Evolutionary conservation across 2,888 invertebrate species (phyloP).

Genomic region (Melanostoma scalare): DNA sequence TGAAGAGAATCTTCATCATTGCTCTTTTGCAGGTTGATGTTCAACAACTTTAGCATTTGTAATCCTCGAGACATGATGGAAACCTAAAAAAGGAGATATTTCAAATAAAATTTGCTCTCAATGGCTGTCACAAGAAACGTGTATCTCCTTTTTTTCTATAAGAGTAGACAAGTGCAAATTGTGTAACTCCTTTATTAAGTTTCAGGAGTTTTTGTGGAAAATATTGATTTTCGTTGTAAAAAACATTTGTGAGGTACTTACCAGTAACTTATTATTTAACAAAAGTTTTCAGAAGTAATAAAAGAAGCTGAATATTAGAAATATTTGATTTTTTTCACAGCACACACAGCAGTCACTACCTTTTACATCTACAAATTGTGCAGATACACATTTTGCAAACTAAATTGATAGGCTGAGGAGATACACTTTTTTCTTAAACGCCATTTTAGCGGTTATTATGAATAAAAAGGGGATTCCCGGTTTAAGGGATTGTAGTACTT

Average conservation of each 20-base stretch:
- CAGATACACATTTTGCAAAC: background rate
- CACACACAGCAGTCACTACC: too few relatives aligned
- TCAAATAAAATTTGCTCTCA: slow-evolving; percentile 1
- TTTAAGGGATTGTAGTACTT: too few relatives aligned
- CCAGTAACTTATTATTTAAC: too few relatives aligned
- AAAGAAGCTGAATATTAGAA: too few relatives aligned
- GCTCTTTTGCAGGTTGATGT: background rate
- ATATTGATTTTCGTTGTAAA: slow-evolving; percentile 3
- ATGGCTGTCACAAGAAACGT: slow-evolving; percentile 1
- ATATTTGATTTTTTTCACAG: too few relatives aligned
- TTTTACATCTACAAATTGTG: slow-evolving; percentile 6
- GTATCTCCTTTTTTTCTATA: slow-evolving; percentile 3
- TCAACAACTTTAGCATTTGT: slow-evolving; percentile 6
- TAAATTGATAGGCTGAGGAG: background rate
- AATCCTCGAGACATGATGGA: slow-evolving; percentile 8
- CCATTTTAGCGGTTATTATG: too few relatives aligned
- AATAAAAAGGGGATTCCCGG: too few relatives aligned
- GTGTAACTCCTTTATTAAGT: background rate
- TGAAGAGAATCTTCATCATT: slow-evolving; percentile 2
- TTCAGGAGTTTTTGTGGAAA: slow-evolving; percentile 4
- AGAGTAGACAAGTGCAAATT: slow-evolving; percentile 4
- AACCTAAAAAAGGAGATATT: background rate
- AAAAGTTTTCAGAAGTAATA: too few relatives aligned
- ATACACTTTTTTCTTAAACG: too few relatives aligned
- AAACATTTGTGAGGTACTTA: too few relatives aligned